Base-by-base conservation (phyloP, 1,140 invertebrate genomes). In the Heliconius himera region DNA sequence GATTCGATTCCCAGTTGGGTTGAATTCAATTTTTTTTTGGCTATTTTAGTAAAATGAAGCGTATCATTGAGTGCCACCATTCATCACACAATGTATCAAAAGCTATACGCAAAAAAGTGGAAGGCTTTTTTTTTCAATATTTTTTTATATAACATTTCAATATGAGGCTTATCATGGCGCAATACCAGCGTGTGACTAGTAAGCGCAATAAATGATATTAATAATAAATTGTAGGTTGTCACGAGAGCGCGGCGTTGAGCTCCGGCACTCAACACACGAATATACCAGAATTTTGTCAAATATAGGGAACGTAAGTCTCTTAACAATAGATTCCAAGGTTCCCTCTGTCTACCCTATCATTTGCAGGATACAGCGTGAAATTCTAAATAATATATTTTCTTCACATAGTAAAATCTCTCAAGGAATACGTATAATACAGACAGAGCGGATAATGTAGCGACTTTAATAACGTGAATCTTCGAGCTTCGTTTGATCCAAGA, bases 401-500 rank as follows among this genome's bases (percentile, higher is more conserved):
- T 46, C 41, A 46, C 13, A 26, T 22, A 60, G 20, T 22, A 11
- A 22, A 29, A 66, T 66, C 60, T 26, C 26, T 29, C 16, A 29
- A 26, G 29, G 60, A 13, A 66, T 66, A 54, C 26, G 26, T 41
- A 51, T 66, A 29, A 66, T 66, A 66, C 16, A 66, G 60, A 29
- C 26, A 29, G 60, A 26, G 1, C 60, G 26, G 13, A 22, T 66
- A 66, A 66, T 66, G 60, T 66, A 66, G 60, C 60, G 22, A 66
- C 26, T 66, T 66, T 66, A 66, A 66, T 66, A 66, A 66, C 60
- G 60, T 29, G 60, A 66, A 66, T 66, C 60, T 11, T 66, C 26
- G 60, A 66, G 60, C 60, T 66, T 66, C 60, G 60, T 66, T 66
- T 66, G 60, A 66, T 66, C 60, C 60, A 66, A 66, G 60, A 66